phyloP scores from a whole-genome alignment of 2,888 invertebrate species.

The Leucophora obtusa region DNA sequence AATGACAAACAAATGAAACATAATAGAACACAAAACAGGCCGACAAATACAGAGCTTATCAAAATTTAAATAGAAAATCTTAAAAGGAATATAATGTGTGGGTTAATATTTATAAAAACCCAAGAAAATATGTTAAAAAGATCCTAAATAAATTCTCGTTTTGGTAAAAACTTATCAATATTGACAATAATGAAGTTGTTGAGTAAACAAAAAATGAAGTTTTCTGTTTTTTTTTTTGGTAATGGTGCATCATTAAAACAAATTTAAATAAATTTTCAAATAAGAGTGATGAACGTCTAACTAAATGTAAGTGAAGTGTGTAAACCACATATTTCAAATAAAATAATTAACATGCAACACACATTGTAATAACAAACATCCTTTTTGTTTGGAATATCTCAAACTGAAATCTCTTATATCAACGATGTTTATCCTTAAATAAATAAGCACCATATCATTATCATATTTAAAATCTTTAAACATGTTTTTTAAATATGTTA shows the following conservation, averaged over 20 bases:
- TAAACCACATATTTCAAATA: slow-evolving; percentile 22
- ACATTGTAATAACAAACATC: slow-evolving; percentile 60
- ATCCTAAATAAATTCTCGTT: slow-evolving; percentile 50
- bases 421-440: slow-evolving; percentile 20
- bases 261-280: neutral
- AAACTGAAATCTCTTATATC: slow-evolving; percentile 9
- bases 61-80: slow-evolving; percentile 53
- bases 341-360: slow-evolving; percentile 50
- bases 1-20: slow-evolving; percentile 11
- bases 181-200: slow-evolving; percentile 29
- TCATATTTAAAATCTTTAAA: neutral
- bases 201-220: slow-evolving; percentile 10
- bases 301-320: neutral
- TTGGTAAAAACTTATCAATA: neutral
- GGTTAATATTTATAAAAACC: slow-evolving; percentile 20
- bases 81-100: neutral
- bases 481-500: neutral
- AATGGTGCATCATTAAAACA: neutral
- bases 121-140: neutral
- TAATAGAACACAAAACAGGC: slow-evolving; percentile 2
- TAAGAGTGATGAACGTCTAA: neutral
- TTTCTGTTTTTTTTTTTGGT: slow-evolving; percentile 5
- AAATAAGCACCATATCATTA: slow-evolving; percentile 11
- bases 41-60: slow-evolving; percentile 38
- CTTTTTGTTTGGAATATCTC: slow-evolving; percentile 28